Conservation (phyloP, 2,797 vertebrate genomes). For the Ptychadena robeensis region DNA sequence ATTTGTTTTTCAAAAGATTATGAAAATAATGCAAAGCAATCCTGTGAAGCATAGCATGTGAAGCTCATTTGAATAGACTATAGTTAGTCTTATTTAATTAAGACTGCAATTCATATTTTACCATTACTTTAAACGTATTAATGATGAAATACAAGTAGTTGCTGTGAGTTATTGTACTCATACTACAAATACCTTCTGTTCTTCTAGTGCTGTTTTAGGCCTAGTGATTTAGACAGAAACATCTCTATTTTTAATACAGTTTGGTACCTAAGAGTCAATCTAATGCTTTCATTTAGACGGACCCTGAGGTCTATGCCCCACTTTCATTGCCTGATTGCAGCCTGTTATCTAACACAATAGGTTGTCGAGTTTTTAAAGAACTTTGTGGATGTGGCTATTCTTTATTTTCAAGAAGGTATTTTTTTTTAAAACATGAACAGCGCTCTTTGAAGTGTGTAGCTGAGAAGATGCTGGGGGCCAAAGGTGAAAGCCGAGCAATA, state of each 20-base stretch:
- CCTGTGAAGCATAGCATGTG: neutral
- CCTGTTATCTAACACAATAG: conserved; percentile 64
- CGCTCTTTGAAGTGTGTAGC: conserved; percentile 66
- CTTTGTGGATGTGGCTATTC: conserved; percentile 63
- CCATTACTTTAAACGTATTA: neutral
- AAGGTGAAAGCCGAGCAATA: conserved; percentile 75
- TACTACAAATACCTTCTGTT: too few relatives aligned
- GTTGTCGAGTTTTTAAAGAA: conserved; percentile 67
- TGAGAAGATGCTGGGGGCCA: conserved; percentile 64
- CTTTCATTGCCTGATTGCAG: conserved; percentile 33
- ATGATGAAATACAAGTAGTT: neutral
- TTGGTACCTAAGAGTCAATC: conserved; percentile 19
- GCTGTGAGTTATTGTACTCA: too few relatives aligned
- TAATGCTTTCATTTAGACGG: conserved; percentile 25
- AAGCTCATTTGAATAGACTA: neutral
- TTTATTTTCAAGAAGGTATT: conserved; percentile 62
- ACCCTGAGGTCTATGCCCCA: conserved; percentile 7
- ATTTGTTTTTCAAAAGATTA: neutral
- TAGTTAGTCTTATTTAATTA: neutral
- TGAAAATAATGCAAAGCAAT: neutral
- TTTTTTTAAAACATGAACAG: conserved; percentile 61
- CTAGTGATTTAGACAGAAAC: neutral
- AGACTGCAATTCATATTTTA: neutral
- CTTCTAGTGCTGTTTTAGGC: neutral
- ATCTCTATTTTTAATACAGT: neutral